These are phyloP conservation scores for Danaus plexippus DNA, from an alignment of 1,140 invertebrate species.

Conservation along the genomic window DNA sequence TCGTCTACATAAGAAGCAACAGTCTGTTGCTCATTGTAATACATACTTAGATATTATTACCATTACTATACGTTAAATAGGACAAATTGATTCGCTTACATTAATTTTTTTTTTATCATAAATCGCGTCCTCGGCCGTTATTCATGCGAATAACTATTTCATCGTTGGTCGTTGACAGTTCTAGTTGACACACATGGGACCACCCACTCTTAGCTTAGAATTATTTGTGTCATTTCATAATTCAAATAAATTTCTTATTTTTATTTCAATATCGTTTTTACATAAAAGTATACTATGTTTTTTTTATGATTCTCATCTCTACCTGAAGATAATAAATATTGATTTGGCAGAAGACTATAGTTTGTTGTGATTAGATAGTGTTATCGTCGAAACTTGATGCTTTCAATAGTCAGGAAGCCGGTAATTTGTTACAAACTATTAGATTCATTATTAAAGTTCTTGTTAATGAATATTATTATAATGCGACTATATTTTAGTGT, in stretches of 20 bases:
- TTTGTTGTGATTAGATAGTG: too few species aligned
- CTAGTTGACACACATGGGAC: constrained; percentile 11
- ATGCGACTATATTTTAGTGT: too few species aligned
- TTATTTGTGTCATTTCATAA: not conserved
- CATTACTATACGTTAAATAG: constrained; percentile 49
- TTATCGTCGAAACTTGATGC: too few species aligned
- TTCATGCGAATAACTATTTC: constrained; percentile 32
- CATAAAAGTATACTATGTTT: too few species aligned
- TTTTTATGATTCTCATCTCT: too few species aligned
- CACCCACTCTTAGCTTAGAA: not conserved
- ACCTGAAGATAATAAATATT: too few species aligned
- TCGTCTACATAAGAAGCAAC: constrained; percentile 44
- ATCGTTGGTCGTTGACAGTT: constrained; percentile 14
- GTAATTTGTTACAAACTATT: too few species aligned
- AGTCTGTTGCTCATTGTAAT: constrained; percentile 9
- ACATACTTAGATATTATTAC: constrained; percentile 28
- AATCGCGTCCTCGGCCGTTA: constrained; percentile 27
- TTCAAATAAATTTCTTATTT: constrained; percentile 3
- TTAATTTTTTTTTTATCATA: constrained; percentile 33
- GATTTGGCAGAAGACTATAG: too few species aligned
- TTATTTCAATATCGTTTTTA: constrained; percentile 1
- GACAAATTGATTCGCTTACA: constrained; percentile 23
- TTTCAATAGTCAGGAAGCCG: too few species aligned
- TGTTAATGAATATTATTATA: too few species aligned
- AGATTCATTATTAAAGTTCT: too few species aligned